Evolutionary conservation across 2,797 vertebrate genomes (phyloP).

Genomic region (Protosalanx chinensis): DNA sequence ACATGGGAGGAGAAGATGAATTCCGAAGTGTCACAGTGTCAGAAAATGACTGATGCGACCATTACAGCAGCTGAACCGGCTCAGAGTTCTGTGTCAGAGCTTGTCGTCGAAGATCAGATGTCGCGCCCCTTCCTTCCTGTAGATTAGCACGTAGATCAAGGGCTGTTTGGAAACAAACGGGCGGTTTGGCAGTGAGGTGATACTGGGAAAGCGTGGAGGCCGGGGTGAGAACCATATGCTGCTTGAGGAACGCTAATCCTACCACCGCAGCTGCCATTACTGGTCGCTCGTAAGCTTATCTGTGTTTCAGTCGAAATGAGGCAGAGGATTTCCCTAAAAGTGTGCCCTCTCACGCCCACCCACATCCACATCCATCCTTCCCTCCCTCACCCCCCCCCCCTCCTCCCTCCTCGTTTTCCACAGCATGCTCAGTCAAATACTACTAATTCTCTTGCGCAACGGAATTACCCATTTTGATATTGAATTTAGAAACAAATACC

Average conservation of each 20-base stretch:
- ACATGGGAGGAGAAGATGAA: no score
- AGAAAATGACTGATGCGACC: no score
- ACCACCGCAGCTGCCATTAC: conserved; percentile 23
- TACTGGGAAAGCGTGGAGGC: background rate
- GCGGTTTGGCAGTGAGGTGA: background rate
- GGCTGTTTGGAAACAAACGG: background rate
- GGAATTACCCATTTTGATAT: conserved; percentile 66
- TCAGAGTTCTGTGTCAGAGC: background rate
- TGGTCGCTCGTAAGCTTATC: conserved; percentile 56
- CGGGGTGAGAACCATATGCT: conserved; percentile 33
- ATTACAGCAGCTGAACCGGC: no score
- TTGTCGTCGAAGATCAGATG: conserved; percentile 9
- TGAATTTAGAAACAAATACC: conserved; percentile 55
- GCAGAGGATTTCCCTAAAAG: conserved; percentile 57
- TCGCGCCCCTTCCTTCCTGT: conserved; percentile 25
- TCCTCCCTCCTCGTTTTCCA: conserved; percentile 33
- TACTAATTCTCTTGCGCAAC: conserved; percentile 65
- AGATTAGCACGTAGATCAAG: background rate
- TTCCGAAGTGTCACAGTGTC: no score
- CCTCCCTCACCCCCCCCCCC: conserved; percentile 17
- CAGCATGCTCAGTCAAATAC: conserved; percentile 57
- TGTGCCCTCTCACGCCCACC: conserved; percentile 30
- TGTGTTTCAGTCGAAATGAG: conserved; percentile 35
- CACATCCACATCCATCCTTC: conserved; percentile 14
- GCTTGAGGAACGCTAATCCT: background rate